Evolutionary conservation across 1,140 invertebrate genomes (phyloP), one percentile per base, ranked within the genome.

Genomic region (Leptinotarsa texana): DNA sequence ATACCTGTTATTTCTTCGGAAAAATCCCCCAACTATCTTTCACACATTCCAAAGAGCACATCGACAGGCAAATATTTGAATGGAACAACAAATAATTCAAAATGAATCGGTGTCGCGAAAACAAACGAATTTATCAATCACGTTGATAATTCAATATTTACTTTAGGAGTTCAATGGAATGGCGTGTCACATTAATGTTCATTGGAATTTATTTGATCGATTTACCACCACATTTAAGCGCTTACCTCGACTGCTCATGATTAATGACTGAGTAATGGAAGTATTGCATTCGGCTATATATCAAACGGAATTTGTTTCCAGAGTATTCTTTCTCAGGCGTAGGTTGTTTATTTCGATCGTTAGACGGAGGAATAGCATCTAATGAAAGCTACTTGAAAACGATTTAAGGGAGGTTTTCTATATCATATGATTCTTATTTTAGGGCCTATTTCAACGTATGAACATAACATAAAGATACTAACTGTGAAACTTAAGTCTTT

Each of bases 141-240:
- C 24, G 17, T 18, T 18, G 21, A 65, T 65, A 65, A 65, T 65
- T 65, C 21, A 65, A 65, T 65, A 65, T 65, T 65, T 65, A 65
- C 63, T 65, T 65, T 65, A 27, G 63, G 4, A 65, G 63, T 65
- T 65, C 63, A 65, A 65, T 65, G 63, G 22, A 65, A 65, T 65
- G 17, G 21, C 63, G 63, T 65, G 63, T 65, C 63, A 27, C 63
- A 65, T 65, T 65, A 65, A 65, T 22, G 63, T 65, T 18, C 21
- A 65, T 65, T 65, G 22, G 24, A 65, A 65, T 65, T 65, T 65
- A 65, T 65, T 65, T 65, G 63, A 65, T 65, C 21, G 63, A 65
- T 65, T 65, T 65, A 65, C 51, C 51, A 57, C 51, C 51, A 57
- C 51, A 57, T 57, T 18, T 15, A 4, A 57, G 51, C 51, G 51